Percentiles rank a stretch among this genome's conserved stretches.
Evolutionary conservation across 53 echinoderm and acorn worm species (phyloP).

Genomic region (Zoroaster sp.): DNA sequence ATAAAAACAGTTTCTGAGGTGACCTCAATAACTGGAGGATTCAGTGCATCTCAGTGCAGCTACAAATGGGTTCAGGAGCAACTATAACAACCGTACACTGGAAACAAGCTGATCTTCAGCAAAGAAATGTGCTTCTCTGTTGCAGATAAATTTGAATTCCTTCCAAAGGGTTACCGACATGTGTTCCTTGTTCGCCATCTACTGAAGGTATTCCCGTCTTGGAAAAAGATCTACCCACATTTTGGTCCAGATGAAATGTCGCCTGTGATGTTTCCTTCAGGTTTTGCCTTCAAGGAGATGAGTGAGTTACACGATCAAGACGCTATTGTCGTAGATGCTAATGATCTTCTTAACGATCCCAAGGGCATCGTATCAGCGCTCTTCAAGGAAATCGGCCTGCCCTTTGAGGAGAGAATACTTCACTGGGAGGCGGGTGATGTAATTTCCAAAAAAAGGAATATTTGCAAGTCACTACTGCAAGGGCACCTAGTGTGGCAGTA

Average conservation of each 20-base stretch:
- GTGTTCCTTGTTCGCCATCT: not conserved
- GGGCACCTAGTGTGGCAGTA: not conserved
- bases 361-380: constrained; percentile 7
- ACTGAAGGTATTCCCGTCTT: constrained; percentile 13
- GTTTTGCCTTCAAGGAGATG: not conserved
- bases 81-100: not conserved
- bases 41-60: not conserved
- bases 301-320: not conserved
- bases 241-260: not conserved
- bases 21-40: not conserved
- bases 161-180: not conserved
- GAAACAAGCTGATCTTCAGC: not conserved
- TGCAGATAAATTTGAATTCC: not conserved
- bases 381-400: constrained; percentile 6
- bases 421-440: constrained; percentile 4
- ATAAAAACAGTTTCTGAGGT: not conserved
- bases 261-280: not conserved
- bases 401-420: constrained; percentile 32
- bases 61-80: not conserved
- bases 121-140: not conserved
- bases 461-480: not conserved
- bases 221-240: not conserved
- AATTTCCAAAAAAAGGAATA: not conserved
- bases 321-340: constrained; percentile 23
- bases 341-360: constrained; percentile 41